Percentiles rank a stretch among this genome's conserved stretches.
Evolutionary conservation across 2,113 vertebrate genomes (phyloP).

Genomic region (Tragelaphus strepsiceros): DNA sequence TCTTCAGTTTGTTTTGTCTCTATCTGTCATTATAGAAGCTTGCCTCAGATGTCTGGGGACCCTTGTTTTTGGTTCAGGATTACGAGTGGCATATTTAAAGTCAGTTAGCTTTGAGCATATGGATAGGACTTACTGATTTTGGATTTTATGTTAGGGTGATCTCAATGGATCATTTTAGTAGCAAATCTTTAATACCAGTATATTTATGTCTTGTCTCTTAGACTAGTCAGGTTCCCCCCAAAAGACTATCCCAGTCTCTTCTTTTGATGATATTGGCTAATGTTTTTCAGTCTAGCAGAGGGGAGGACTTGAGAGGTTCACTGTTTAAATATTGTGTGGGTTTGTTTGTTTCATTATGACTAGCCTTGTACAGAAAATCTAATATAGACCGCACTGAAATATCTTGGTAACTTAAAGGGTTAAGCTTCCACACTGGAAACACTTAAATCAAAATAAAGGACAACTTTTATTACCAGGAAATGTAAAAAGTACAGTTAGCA

Average conservation of each 20-base stretch:
- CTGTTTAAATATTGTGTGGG: neutral
- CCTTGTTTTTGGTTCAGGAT: neutral
- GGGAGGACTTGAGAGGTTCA: neutral
- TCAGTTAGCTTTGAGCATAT: neutral
- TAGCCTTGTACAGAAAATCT: neutral
- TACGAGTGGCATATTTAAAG: neutral
- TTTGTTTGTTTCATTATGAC: neutral
- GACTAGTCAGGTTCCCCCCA: neutral
- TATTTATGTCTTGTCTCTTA: constrained; percentile 19
- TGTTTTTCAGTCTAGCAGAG: neutral
- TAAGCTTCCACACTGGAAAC: neutral
- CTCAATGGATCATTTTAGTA: neutral
- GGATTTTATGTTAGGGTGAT: neutral
- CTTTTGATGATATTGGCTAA: neutral
- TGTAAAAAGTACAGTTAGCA: constrained; percentile 11
- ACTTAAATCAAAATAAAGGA: neutral
- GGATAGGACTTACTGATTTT: neutral
- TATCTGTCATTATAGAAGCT: neutral
- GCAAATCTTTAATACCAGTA: neutral
- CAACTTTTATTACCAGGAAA: neutral
- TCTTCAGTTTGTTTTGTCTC: neutral
- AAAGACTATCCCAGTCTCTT: neutral
- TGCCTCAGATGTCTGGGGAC: neutral
- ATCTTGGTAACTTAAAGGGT: neutral
- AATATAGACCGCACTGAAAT: neutral